Base-by-base conservation (phyloP, 2,888 invertebrate species). In the Falcaria lacertinaria region DNA sequence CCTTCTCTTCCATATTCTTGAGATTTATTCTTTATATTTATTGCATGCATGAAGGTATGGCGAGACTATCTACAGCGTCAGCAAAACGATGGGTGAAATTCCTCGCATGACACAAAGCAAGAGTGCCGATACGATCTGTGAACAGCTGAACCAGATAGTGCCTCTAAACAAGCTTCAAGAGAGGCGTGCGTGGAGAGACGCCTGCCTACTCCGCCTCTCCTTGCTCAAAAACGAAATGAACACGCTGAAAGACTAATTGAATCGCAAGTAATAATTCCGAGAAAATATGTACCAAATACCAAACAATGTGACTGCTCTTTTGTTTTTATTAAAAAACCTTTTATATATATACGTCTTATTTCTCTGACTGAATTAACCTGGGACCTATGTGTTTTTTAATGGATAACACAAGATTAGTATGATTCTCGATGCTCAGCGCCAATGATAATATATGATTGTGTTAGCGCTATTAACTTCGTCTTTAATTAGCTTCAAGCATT, bases 111-210 rank as follows among this genome's bases (percentile, higher is more conserved):
- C 78, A 0, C 64, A 78, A 37, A 94, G 94, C 1, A 89, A 91
- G 14, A 89, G 90, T 36, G 94, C 93, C 0, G 88, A 90, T 0
- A 88, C 92, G 15, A 92, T 97, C 42, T 92, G 93, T 52, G 83
- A 93, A 19, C 94, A 97, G 67, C 77, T 97, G 38, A 93, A 94
- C 61, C 86, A 89, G 6, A 92, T 93, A 80, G 93, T 95, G 17
- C 95, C 97, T 0, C 51, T 96, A 22, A 92, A 95, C 16, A 91
- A 93, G 58, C 80, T 97, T 41, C 91, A 90, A 42, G 93, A 94
- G 45, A 85, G 96, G 49, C 91, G 97, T 17, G 91, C 91, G 0
- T 97, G 97, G 95, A 91, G 97, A 15, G 97, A 97, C 69, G 91
- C 92, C 25, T 95, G 95, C 52, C 90, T 97, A 15, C 95, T 95